These are phyloP conservation scores for Schizothorax lantsangensis DNA, from an alignment of 2,797 vertebrate genomes.

Conservation along the genomic window DNA sequence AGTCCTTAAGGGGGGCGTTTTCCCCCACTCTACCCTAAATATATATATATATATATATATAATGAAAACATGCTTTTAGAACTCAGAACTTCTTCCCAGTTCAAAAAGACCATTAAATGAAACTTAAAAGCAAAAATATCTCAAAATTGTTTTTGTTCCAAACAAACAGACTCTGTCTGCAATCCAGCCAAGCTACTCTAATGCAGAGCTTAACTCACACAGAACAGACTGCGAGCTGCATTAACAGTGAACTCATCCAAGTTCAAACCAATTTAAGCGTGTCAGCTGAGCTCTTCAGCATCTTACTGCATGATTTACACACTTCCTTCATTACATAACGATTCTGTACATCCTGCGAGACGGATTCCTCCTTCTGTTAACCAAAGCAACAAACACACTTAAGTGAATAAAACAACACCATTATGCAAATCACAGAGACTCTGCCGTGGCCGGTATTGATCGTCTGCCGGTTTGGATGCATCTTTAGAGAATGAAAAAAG, in stretches of 20 bases:
- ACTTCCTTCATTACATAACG: neutral
- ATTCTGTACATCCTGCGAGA: neutral
- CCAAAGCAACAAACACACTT: slow-evolving; percentile 1
- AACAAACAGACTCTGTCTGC: neutral
- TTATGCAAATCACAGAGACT: slow-evolving; percentile 21
- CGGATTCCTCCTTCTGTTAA: neutral
- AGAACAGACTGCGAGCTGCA: slow-evolving; percentile 3
- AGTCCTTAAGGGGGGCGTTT: too few relatives aligned
- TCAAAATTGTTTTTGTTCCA: neutral
- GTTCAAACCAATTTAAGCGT: neutral
- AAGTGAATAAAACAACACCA: slow-evolving; percentile 16
- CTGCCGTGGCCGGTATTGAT: neutral
- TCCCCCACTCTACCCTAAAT: too few relatives aligned
- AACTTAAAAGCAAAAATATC: neutral
- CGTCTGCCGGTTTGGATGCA: neutral
- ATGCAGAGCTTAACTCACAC: neutral
- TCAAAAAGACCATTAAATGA: neutral
- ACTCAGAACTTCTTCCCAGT: neutral
- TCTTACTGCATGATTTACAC: neutral
- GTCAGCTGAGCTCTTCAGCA: neutral
- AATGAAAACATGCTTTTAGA: too few relatives aligned
- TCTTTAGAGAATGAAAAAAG: slow-evolving; percentile 31
- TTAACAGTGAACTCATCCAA: neutral
- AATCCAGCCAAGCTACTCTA: neutral
- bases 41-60: too few relatives aligned